phyloP scores from a whole-genome alignment of 1,140 invertebrate species.

The Drosophila prosaltans region DNA sequence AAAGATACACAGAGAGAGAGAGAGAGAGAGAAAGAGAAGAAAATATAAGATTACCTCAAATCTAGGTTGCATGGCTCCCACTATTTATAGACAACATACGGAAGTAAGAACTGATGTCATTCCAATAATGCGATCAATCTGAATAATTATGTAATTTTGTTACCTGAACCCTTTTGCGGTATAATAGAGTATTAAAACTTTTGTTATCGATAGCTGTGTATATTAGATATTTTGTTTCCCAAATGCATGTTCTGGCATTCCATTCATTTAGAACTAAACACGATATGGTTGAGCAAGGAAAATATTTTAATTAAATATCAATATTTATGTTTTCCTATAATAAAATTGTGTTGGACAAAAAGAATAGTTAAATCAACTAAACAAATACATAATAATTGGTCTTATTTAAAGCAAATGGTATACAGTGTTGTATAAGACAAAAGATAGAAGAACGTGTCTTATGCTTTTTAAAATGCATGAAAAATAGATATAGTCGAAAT shows the following conservation, averaged over 20 bases:
- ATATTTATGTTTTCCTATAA: too few relatives aligned
- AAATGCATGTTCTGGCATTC: background rate
- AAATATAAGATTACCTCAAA: constrained; percentile 46
- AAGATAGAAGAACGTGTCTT: too few relatives aligned
- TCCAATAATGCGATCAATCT: constrained; percentile 22
- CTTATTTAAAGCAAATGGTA: too few relatives aligned
- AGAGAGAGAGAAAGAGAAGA: background rate
- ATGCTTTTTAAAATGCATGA: too few relatives aligned
- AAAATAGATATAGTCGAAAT: too few relatives aligned
- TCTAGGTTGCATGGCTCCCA: constrained; percentile 1
- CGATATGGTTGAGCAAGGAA: too few relatives aligned
- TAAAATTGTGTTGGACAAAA: too few relatives aligned
- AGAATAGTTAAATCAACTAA: too few relatives aligned
- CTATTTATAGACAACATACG: background rate
- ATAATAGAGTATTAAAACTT: background rate
- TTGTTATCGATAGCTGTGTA: background rate
- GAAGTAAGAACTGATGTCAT: constrained; percentile 36
- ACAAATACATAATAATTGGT: too few relatives aligned
- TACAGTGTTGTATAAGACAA: too few relatives aligned
- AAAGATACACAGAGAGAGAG: constrained; percentile 12
- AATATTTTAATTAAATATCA: too few relatives aligned
- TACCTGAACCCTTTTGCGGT: constrained; percentile 7
- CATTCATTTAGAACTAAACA: too few relatives aligned
- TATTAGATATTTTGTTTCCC: background rate
- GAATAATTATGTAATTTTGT: constrained; percentile 2